Evolutionary conservation across 2,113 vertebrate genomes (phyloP), one percentile per base, ranked within the genome.

Genomic region (Ceuthmochares aereus): DNA sequence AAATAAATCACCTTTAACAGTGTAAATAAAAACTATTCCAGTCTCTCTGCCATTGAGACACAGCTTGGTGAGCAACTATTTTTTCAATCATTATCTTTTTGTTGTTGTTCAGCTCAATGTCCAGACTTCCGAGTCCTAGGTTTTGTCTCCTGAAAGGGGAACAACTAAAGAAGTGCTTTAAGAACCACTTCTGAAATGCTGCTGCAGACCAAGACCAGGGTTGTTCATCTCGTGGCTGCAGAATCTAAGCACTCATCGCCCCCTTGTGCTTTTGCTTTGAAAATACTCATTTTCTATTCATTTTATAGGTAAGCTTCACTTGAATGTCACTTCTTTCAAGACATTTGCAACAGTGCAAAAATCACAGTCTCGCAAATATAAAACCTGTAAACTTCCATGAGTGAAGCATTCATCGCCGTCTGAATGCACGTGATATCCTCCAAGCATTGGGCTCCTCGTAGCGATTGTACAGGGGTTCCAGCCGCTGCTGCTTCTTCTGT

Each of bases 391-490:
- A 21, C 29, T 77, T 0, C 15, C 32, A 1, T 2, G 4, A 16
- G 27, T 49, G 25, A 15, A 20, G 3, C 0, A 58, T 88, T 97
- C 95, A 99, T 29, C 99, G 99, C 1, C 99, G 97, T 4, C 99
- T 97, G 98, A 99, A 99, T 1, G 99, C 99, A 2, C 99, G 98
- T 0, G 99, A 99, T 89, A 99, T 99, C 80, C 99, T 98, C 99
- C 99, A 99, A 14, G 99, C 99, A 0, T 99, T 99, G 92, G 99
- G 99, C 75, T 99, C 99, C 89, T 99, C 99, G 0, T 99, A 99
- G 67, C 99, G 99, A 84, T 99, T 99, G 98, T 99, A 99, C 7
- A 99, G 96, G 0, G 99, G 99, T 60, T 99, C 99, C 26, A 99
- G 98, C 1, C 99, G 96, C 95, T 99, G 99, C 96, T 99, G 99